Evolutionary conservation across 1,140 invertebrate species (phyloP).

Genomic region (Conopomorpha cramerella): DNA sequence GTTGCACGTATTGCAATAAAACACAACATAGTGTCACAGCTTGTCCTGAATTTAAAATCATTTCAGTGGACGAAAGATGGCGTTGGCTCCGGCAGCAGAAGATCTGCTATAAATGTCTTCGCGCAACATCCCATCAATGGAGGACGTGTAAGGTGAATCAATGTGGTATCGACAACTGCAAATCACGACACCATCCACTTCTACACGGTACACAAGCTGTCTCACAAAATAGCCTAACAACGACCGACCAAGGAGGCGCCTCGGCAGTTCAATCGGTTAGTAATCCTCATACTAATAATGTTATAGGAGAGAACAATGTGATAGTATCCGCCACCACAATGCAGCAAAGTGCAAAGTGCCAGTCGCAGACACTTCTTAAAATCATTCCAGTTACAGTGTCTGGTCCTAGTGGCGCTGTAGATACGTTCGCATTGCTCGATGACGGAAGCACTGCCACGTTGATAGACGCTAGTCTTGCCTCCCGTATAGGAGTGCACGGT

Average conservation of each 20-base stretch:
- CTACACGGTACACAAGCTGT: constrained; percentile 3
- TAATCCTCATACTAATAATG: too few species aligned
- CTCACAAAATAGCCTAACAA: not conserved
- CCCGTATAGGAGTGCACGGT: not conserved
- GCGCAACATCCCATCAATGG: constrained; percentile 2
- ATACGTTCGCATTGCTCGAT: not conserved
- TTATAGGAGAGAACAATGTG: too few species aligned
- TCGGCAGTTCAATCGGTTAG: too few species aligned
- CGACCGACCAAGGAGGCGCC: too few species aligned
- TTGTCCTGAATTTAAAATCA: constrained; percentile 2
- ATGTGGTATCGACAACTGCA: constrained; percentile 5
- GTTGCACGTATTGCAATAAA: constrained; percentile 5
- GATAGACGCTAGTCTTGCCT: not conserved
- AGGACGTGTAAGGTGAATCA: constrained; percentile 3
- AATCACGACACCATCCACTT: constrained; percentile 3
- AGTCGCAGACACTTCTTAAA: too few species aligned
- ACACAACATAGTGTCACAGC: constrained; percentile 2
- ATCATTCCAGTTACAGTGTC: not conserved
- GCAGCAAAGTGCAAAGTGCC: too few species aligned
- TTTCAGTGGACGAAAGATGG: constrained; percentile 5
- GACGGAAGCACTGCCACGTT: not conserved
- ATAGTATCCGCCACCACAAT: too few species aligned
- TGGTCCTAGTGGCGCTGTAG: not conserved
- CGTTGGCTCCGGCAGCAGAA: constrained; percentile 4
- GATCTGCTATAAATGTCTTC: constrained; percentile 5